Base-by-base conservation (phyloP, 2,113 vertebrate species). In the Seriola aureovittata region DNA sequence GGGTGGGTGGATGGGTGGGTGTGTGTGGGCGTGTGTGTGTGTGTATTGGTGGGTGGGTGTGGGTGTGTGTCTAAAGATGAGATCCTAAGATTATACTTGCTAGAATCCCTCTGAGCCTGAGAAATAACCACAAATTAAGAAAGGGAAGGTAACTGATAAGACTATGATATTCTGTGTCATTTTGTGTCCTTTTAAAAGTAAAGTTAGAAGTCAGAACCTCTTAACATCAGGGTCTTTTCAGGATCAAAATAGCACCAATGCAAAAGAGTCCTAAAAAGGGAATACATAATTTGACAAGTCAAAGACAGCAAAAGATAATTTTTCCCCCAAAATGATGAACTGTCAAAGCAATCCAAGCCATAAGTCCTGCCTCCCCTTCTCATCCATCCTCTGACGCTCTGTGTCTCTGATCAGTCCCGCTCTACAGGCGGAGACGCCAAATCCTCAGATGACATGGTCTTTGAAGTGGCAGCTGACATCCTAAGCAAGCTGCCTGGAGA, bases 391-490 rank as follows among this genome's bases (percentile, higher is more conserved):
- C 69, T 63, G 54, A 82, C 48, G 50, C 57, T 82, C 62, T 67
- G 67, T 83, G 25, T 90, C 75, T 88, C 70, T 81, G 79, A 81
- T 85, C 81, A 97, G 97, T 96, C 96, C 70, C 94, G 94, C 36
- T 92, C 94, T 0, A 94, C 95, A 78, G 96, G 95, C 9, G 89
- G 94, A 11, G 96, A 96, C 40, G 91, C 91, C 80, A 96, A 96
- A 91, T 97, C 96, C 5, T 94, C 96, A 0, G 96, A 97, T 64
- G 96, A 97, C 81, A 91, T 96, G 75, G 94, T 97, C 34, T 91
- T 91, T 50, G 97, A 98, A 17, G 97, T 99, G 46, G 95, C 97
- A 34, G 91, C 94, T 3, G 97, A 98, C 88, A 91, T 98, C 81
- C 92, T 97, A 73, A 95, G 94, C 68, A 97, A 97, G 84, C 96